Conservation (phyloP, 1,140 invertebrate genomes). For the Drosophila ogumai region DNA sequence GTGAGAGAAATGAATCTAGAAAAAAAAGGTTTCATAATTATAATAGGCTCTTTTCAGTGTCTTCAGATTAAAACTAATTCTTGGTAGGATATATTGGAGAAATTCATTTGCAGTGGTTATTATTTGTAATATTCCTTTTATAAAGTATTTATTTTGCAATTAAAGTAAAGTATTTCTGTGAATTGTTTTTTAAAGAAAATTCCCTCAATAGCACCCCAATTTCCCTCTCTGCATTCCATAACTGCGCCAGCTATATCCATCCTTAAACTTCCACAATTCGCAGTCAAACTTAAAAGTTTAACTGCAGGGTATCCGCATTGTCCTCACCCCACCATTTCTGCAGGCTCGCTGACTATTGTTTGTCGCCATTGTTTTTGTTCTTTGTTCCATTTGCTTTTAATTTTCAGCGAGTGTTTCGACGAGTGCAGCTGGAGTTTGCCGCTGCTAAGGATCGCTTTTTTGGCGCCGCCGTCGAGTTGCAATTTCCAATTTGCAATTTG, state of each 20-base stretch:
- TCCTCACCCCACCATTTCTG: slow-evolving; percentile 1
- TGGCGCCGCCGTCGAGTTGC: slow-evolving; percentile 37
- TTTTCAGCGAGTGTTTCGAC: slow-evolving; percentile 62
- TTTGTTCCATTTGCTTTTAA: slow-evolving; percentile 80
- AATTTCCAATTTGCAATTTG: slow-evolving; percentile 75
- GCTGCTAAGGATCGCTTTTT: slow-evolving; percentile 53
- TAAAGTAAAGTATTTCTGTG: no score
- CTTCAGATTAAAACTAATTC: no score
- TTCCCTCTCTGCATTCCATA: slow-evolving; percentile 3
- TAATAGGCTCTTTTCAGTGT: neutral
- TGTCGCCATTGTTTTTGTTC: slow-evolving; percentile 52
- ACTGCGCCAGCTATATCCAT: slow-evolving; percentile 6
- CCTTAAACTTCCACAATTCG: slow-evolving; percentile 5
- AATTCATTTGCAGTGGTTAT: no score
- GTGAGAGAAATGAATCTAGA: neutral
- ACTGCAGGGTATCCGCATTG: slow-evolving; percentile 22
- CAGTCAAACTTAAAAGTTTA: slow-evolving; percentile 4
- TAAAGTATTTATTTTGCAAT: no score
- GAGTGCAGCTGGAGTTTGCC: slow-evolving; percentile 60
- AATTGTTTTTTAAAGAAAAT: neutral
- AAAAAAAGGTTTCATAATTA: neutral
- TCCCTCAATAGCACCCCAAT: neutral
- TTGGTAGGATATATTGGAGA: no score
- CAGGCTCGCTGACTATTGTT: slow-evolving; percentile 27
- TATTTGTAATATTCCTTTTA: no score